Evolutionary conservation across 1,140 invertebrate genomes (phyloP), one percentile per base, ranked within the genome.

Genomic region (Cydia amplana): DNA sequence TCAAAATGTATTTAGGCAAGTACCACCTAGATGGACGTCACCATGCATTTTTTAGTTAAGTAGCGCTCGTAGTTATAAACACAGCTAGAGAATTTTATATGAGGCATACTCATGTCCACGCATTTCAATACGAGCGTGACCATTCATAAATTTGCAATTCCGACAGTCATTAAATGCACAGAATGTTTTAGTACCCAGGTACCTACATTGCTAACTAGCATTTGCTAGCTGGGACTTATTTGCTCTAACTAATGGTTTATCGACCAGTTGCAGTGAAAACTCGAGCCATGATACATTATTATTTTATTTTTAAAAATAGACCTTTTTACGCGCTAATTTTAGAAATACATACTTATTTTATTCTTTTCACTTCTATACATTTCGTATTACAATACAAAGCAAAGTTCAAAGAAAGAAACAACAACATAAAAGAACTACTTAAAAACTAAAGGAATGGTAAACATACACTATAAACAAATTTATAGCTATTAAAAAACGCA

Each of bases 71-170:
- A 40, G 43, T 46, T 46, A 16, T 55, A 55, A 18, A n/a, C 51
- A 55, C 2, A 55, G 51, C 51, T 18, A 55, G 51, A 55, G 6
- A 49, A 16, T 32, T 2, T 18, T 51, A 5, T 55, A 55, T 7
- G 51, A 4, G 51, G 51, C 51, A 55, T 55, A 9, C 4, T 55
- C 51, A 18, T 55, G 51, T 18, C 51, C 4, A 55, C 51, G 51
- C 51, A 55, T 55, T 55, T 55, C 51, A 55, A 55, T 9, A 55
- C 51, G 51, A 55, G 51, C 51, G 51, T 55, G 51, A 18, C 51
- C 16, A 10, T 18, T 55, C 51, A 55, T 55, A 55, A 55, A 55
- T 55, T 20, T 18, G n/a, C 51, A 55, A 55, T 55, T 55, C 51
- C 16, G 12, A 55, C 51, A 55, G 4, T 55, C 51, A 55, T 55